Evolutionary conservation across 2,113 vertebrate species (phyloP), one percentile per base, ranked within the genome.

Genomic region (rabbit (Oryctolagus cuniculus)): DNA sequence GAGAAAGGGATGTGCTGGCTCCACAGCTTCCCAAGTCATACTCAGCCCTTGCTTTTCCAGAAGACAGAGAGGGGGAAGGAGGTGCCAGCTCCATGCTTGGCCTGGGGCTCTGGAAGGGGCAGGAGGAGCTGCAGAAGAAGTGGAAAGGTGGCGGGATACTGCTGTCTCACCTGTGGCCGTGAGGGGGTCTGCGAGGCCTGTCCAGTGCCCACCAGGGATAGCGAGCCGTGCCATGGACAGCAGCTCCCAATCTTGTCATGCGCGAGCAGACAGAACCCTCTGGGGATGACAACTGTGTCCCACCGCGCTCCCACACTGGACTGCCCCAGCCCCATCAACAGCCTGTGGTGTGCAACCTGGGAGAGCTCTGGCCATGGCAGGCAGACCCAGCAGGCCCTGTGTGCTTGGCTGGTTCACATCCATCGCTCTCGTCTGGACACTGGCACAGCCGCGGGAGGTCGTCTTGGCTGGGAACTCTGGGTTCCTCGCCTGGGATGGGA

Each of bases 191-290:
- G 55, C 0, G 0, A 7, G 4, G 58, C 29, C 78, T 31, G 21
- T 1, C 53, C 2, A 4, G 79, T 6, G n/a, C 55, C 38, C 15
- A 3, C 51, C 29, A 66, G 8, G 21, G 69, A 58, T 4, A 58
- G 55, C 4, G 55, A 58, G 55, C 44, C 38, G 9, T 3, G 58
- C 5, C 0, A 19, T 7, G 31, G n/a, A 55, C 19, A 11, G 49
- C 1, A 3, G 11, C 44, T 66, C n/a, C 51, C 17, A 4, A 12
- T 7, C 22, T 29, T 5, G 0, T 24, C 0, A 1, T 5, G 17
- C 3, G 25, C 1, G 6, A 72, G 75, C 53, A 88, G 67, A 38
- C 1, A 9, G 31, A 81, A 31, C 86, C 73, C 4, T 15, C 22
- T 38, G 10, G 34, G n/a, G 51, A 27, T 1, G 82, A 63, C 17